Evolutionary conservation across 2,113 vertebrate genomes (phyloP).

Genomic region (Melanerpes aurifrons): DNA sequence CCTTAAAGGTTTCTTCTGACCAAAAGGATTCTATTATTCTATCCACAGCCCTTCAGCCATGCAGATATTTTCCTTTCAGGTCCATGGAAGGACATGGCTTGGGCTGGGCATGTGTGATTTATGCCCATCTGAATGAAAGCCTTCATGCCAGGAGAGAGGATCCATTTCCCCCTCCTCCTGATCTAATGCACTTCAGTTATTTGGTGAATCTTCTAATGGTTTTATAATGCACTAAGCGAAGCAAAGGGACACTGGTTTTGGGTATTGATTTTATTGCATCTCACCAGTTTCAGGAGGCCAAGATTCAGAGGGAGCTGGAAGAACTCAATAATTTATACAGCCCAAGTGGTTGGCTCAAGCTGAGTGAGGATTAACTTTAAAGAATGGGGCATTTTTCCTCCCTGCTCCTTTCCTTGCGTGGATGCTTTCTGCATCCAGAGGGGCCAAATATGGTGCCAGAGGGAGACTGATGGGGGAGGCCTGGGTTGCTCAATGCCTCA

Average conservation of each 20-base stretch:
- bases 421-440: neutral
- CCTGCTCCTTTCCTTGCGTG: neutral
- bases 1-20: too few relatives aligned
- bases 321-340: slow-evolving; percentile 65
- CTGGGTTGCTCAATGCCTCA: neutral
- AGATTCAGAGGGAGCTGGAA: slow-evolving; percentile 50
- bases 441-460: neutral
- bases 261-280: slow-evolving; percentile 44
- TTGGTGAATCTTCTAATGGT: slow-evolving; percentile 74
- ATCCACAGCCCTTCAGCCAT: neutral
- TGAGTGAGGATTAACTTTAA: neutral
- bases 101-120: neutral
- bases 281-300: slow-evolving; percentile 32
- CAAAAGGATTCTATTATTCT: too few relatives aligned
- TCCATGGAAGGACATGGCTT: neutral
- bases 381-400: neutral
- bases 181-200: slow-evolving; percentile 69
- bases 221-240: slow-evolving; percentile 67
- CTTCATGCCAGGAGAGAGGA: neutral
- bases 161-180: slow-evolving; percentile 47
- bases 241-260: slow-evolving; percentile 60
- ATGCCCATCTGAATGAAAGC: slow-evolving; percentile 14
- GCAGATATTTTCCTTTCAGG: neutral
- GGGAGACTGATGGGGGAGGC: neutral
- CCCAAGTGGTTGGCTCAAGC: slow-evolving; percentile 7